These are phyloP conservation scores for Paralichthys olivaceus DNA, from an alignment of 2,113 vertebrate species.

Conservation along the genomic window DNA sequence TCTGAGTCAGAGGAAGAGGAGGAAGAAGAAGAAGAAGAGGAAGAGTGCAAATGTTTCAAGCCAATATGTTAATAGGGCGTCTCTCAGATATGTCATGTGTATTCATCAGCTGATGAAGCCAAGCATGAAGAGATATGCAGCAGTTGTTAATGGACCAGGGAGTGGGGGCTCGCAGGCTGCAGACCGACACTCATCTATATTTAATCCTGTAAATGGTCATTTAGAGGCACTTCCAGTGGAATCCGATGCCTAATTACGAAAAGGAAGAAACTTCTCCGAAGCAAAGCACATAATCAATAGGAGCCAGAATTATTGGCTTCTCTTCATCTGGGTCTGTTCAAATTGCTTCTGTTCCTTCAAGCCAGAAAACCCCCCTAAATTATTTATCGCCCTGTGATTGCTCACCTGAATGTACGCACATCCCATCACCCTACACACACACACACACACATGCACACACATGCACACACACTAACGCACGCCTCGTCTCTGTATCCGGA, in stretches of 20 bases:
- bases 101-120: slow-evolving; percentile 21
- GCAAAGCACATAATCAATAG: slow-evolving; percentile 64
- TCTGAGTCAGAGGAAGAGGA: too few relatives aligned
- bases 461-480: slow-evolving; percentile 3
- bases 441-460: slow-evolving; percentile 9
- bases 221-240: slow-evolving; percentile 60
- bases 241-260: slow-evolving; percentile 61
- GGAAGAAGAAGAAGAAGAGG: too few relatives aligned
- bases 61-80: neutral
- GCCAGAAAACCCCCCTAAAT: slow-evolving; percentile 50
- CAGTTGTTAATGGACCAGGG: slow-evolving; percentile 57
- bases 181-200: slow-evolving; percentile 67
- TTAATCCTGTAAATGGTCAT: slow-evolving; percentile 70
- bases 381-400: slow-evolving; percentile 54
- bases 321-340: slow-evolving; percentile 22
- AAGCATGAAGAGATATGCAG: slow-evolving; percentile 20
- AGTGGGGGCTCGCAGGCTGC: slow-evolving; percentile 1
- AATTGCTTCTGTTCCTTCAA: slow-evolving; percentile 23
- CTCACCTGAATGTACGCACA: slow-evolving; percentile 12
- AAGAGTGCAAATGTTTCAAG: too few relatives aligned
- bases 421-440: neutral
- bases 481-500: slow-evolving; percentile 48
- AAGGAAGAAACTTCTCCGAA: slow-evolving; percentile 36
- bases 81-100: slow-evolving; percentile 3
- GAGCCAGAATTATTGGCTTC: slow-evolving; percentile 51